These are phyloP conservation scores for Paedocypris micromegethes DNA, from an alignment of 2,797 vertebrate species.

Conservation along the genomic window DNA sequence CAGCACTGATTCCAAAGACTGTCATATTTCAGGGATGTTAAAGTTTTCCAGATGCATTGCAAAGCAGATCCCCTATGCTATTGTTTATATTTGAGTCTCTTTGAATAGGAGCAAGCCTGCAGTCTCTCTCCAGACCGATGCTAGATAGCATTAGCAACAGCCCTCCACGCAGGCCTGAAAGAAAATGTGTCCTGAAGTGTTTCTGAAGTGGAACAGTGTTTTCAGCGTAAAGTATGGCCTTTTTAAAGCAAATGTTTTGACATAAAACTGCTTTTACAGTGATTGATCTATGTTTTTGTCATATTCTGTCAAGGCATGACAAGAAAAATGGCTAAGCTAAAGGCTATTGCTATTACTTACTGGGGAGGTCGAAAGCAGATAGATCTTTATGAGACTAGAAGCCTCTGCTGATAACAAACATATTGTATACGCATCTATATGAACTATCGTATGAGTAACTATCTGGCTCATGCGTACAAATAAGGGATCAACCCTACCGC, in stretches of 20 bases:
- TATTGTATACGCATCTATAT: slow-evolving; percentile 40
- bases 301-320: slow-evolving; percentile 36
- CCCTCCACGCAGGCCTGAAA: slow-evolving; percentile 5
- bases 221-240: slow-evolving; percentile 46
- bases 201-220: slow-evolving; percentile 46
- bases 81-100: slow-evolving; percentile 64
- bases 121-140: slow-evolving; percentile 51
- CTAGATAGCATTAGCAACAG: slow-evolving; percentile 31
- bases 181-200: slow-evolving; percentile 29
- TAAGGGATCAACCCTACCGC: slow-evolving; percentile 52
- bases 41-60: slow-evolving; percentile 66
- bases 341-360: slow-evolving; percentile 17
- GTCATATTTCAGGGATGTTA: slow-evolving; percentile 58
- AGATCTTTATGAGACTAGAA: slow-evolving; percentile 27
- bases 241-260: slow-evolving; percentile 62
- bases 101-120: slow-evolving; percentile 52
- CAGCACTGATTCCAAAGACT: slow-evolving; percentile 41
- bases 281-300: slow-evolving; percentile 51
- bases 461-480: slow-evolving; percentile 58
- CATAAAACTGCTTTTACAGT: slow-evolving; percentile 44
- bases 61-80: slow-evolving; percentile 54
- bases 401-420: slow-evolving; percentile 45
- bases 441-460: slow-evolving; percentile 51
- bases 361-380: slow-evolving; percentile 12
- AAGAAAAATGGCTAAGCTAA: slow-evolving; percentile 41